A percentile compares a stretch with the other conserved stretches of the same genome.
Conservation (phyloP, 2,888 invertebrate genomes). For the Pandemis corylana region DNA sequence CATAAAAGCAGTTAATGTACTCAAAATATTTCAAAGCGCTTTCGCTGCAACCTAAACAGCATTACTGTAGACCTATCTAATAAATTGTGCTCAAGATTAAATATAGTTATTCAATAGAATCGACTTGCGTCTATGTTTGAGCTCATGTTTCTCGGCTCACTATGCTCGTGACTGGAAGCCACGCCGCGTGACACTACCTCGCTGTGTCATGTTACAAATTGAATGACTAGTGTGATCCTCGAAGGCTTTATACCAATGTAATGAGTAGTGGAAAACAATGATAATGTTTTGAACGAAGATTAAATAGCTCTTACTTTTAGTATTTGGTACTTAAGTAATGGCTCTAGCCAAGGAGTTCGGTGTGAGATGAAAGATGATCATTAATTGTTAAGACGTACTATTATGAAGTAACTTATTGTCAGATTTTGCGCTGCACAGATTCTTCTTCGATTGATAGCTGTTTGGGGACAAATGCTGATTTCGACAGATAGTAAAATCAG, state of each 20-base stretch:
- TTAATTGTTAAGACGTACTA: neutral
- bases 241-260: slow-evolving; percentile 10
- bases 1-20: neutral
- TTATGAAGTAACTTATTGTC: neutral
- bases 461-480: too few relatives aligned
- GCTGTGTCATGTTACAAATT: slow-evolving; percentile 31
- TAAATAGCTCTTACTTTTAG: neutral
- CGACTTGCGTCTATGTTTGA: slow-evolving; percentile 7
- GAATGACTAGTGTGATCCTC: slow-evolving; percentile 15
- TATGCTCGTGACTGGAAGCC: slow-evolving; percentile 26
- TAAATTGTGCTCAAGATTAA: neutral
- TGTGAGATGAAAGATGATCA: neutral
- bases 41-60: neutral
- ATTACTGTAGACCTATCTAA: neutral
- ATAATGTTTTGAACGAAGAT: neutral
- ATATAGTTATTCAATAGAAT: slow-evolving; percentile 4
- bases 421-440: too few relatives aligned
- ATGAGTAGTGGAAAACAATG: neutral
- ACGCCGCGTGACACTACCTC: slow-evolving; percentile 22
- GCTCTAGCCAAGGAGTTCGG: neutral
- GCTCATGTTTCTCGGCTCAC: slow-evolving; percentile 20
- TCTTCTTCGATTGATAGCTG: too few relatives aligned
- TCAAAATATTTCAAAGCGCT: too few relatives aligned
- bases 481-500: neutral
- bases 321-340: neutral